A percentile compares a stretch with the other conserved stretches of the same genome.
Evolutionary conservation across 2,797 vertebrate genomes (phyloP).

Genomic region (Epinephelus awoara): DNA sequence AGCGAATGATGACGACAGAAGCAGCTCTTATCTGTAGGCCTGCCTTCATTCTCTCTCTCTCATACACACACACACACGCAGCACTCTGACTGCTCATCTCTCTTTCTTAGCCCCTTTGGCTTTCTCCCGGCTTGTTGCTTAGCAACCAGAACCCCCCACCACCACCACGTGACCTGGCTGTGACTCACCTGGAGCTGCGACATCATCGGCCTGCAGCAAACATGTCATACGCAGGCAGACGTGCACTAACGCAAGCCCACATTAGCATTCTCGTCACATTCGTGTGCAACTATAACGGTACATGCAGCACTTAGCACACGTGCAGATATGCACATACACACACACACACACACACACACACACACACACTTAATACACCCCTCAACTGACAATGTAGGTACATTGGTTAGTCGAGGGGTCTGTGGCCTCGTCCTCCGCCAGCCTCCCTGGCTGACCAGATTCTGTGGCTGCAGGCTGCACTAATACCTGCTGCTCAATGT

Average conservation of each 20-base stretch:
- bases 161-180: constrained; percentile 82
- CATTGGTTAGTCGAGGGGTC: background rate
- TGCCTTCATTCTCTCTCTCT: constrained; percentile 49
- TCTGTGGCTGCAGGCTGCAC: constrained; percentile 22
- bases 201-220: constrained; percentile 80
- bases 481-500: background rate
- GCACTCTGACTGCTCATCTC: constrained; percentile 73
- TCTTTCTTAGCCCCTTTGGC: constrained; percentile 81
- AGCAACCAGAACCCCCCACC: constrained; percentile 79
- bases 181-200: constrained; percentile 90
- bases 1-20: constrained; percentile 78
- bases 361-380: background rate
- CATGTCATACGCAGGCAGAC: constrained; percentile 62
- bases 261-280: constrained; percentile 21
- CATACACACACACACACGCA: constrained; percentile 38
- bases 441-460: constrained; percentile 4
- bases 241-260: constrained; percentile 11
- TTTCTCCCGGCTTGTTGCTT: constrained; percentile 86
- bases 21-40: constrained; percentile 74
- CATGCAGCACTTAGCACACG: background rate
- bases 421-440: background rate
- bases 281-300: background rate
- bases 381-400: background rate
- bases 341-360: background rate
- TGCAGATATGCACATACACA: background rate